phyloP scores from a whole-genome alignment of 2,888 invertebrate genomes.

The Blastobasis lacticolella region DNA sequence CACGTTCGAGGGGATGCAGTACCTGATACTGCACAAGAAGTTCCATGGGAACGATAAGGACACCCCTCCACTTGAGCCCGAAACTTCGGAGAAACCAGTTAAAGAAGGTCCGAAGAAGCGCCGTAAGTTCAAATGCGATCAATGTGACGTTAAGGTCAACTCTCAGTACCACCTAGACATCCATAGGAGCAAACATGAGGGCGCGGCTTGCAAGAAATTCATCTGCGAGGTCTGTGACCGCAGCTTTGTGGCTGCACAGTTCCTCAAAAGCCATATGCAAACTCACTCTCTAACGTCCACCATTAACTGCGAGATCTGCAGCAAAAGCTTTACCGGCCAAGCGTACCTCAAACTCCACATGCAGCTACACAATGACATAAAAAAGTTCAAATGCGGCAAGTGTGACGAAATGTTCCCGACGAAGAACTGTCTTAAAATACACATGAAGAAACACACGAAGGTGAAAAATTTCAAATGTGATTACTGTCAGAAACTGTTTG shows the following conservation, averaged over 20 bases:
- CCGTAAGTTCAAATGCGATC: constrained; percentile 61
- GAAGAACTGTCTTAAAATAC: constrained; percentile 62
- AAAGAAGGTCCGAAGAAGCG: constrained; percentile 58
- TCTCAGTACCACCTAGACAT: constrained; percentile 66
- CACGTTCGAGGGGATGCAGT: constrained; percentile 63
- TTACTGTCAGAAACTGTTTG: constrained; percentile 59
- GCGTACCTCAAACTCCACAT: constrained; percentile 64
- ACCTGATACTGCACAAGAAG: constrained; percentile 60
- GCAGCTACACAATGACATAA: constrained; percentile 66
- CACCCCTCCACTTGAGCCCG: constrained; percentile 44
- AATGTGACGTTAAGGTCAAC: constrained; percentile 65
- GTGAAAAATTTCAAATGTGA: constrained; percentile 69
- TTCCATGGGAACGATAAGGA: constrained; percentile 65
- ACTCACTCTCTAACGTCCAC: constrained; percentile 58
- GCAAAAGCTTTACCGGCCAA: constrained; percentile 61
- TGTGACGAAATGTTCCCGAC: constrained; percentile 68
- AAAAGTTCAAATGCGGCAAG: constrained; percentile 65
- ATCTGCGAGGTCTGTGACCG: constrained; percentile 63
- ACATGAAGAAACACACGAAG: constrained; percentile 68
- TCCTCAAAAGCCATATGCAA: constrained; percentile 67
- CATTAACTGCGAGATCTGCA: constrained; percentile 64
- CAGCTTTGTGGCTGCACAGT: constrained; percentile 64
- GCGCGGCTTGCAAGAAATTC: constrained; percentile 54
- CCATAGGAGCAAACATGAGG: constrained; percentile 64
- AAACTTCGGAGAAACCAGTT: constrained; percentile 17